These are phyloP conservation scores for Oceanites oceanicus DNA, from an alignment of 2,113 vertebrate species.

Conservation along the genomic window DNA sequence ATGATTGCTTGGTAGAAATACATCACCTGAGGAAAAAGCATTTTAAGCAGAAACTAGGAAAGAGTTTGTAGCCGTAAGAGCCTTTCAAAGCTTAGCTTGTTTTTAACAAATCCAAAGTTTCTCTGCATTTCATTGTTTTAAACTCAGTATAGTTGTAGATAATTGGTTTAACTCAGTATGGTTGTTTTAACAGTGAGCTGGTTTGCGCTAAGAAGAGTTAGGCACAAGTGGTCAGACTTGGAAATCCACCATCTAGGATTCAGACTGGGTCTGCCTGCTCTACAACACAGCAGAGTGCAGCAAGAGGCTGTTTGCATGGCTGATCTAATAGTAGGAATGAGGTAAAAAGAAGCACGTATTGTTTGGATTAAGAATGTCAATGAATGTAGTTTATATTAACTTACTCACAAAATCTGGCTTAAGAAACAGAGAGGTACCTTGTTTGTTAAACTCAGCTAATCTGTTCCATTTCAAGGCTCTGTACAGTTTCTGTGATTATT, in stretches of 20 bases:
- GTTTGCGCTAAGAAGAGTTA: background rate
- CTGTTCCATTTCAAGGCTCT: background rate
- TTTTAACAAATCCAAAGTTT: background rate
- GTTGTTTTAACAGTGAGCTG: background rate
- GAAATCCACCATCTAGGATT: background rate
- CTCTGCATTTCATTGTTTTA: background rate
- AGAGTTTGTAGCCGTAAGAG: background rate
- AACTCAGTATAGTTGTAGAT: background rate
- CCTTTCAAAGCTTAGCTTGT: background rate
- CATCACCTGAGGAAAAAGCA: background rate
- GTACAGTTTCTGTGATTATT: background rate
- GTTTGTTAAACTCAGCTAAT: background rate
- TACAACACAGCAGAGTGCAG: background rate
- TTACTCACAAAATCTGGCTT: background rate
- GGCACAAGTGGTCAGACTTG: background rate
- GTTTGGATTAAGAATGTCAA: background rate
- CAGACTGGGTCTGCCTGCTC: background rate
- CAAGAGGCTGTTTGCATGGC: background rate
- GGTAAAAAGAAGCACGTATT: background rate
- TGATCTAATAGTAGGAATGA: background rate
- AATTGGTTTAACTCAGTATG: background rate
- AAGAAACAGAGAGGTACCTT: background rate
- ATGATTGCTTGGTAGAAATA: background rate
- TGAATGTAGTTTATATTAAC: background rate
- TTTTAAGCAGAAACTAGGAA: background rate